Percentiles rank a stretch among this genome's conserved stretches.
These are phyloP conservation scores for Vanessa atalanta DNA, from an alignment of 1,140 invertebrate species.

Conservation along the genomic window DNA sequence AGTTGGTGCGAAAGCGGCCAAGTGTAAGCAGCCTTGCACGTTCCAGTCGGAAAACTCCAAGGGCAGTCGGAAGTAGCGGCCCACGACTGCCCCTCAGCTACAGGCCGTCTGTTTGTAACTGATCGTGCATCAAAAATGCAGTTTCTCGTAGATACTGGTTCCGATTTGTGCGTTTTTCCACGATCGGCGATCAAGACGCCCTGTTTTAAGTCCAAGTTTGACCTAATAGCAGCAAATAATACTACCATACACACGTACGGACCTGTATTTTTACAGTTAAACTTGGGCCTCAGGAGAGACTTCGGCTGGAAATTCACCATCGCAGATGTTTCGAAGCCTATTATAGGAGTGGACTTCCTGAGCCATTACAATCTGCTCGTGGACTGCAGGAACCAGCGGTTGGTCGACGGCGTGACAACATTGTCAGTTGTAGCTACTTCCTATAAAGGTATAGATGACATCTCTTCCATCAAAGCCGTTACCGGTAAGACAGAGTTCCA, in stretches of 20 bases:
- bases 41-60: slow-evolving; percentile 41
- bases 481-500: slow-evolving; percentile 37
- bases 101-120: slow-evolving; percentile 45
- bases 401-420: slow-evolving; percentile 42
- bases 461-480: slow-evolving; percentile 39
- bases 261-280: slow-evolving; percentile 39
- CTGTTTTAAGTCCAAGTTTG: slow-evolving; percentile 32
- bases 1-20: slow-evolving; percentile 34
- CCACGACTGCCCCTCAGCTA: slow-evolving; percentile 35
- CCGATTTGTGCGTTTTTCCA: slow-evolving; percentile 51
- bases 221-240: slow-evolving; percentile 46
- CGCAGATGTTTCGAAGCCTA: slow-evolving; percentile 57
- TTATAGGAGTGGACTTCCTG: slow-evolving; percentile 70
- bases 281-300: slow-evolving; percentile 55
- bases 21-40: slow-evolving; percentile 39
- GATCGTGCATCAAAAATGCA: slow-evolving; percentile 37
- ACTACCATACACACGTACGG: slow-evolving; percentile 64
- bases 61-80: slow-evolving; percentile 46
- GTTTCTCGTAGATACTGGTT: slow-evolving; percentile 50
- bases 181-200: slow-evolving; percentile 35
- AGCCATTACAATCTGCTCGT: slow-evolving; percentile 51
- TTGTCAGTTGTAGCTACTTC: slow-evolving; percentile 23
- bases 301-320: slow-evolving; percentile 70
- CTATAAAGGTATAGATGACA: slow-evolving; percentile 15
- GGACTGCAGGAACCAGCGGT: slow-evolving; percentile 46